These are phyloP conservation scores for Galeopsomyia nigrocyanea DNA, from an alignment of 2,888 invertebrate genomes.

Conservation along the genomic window DNA sequence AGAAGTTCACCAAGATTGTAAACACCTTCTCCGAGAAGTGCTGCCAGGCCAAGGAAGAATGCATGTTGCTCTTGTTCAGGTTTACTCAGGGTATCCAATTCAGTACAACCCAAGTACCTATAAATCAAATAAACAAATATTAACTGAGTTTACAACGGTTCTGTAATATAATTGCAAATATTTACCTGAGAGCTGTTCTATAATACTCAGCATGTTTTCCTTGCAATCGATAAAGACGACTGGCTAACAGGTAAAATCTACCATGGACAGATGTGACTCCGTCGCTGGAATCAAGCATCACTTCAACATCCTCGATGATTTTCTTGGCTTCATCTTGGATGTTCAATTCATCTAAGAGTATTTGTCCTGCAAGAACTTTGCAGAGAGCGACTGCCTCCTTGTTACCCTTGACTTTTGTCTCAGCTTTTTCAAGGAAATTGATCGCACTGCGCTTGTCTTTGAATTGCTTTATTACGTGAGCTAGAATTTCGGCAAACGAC, in stretches of 20 bases:
- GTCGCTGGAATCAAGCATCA: slow-evolving; percentile 88
- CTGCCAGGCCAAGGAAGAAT: slow-evolving; percentile 93
- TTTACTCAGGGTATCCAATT: slow-evolving; percentile 76
- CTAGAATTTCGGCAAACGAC: slow-evolving; percentile 90
- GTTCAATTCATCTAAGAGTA: slow-evolving; percentile 82
- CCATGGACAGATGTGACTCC: slow-evolving; percentile 95
- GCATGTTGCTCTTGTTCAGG: slow-evolving; percentile 84
- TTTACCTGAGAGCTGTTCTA: slow-evolving; percentile 88
- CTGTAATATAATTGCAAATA: not conserved
- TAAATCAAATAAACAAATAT: slow-evolving; percentile 25
- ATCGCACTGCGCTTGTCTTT: slow-evolving; percentile 86
- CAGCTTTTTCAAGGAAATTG: slow-evolving; percentile 89
- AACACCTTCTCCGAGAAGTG: slow-evolving; percentile 92
- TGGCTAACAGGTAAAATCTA: slow-evolving; percentile 92
- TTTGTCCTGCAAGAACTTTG: slow-evolving; percentile 87
- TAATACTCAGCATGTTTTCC: slow-evolving; percentile 97
- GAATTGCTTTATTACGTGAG: slow-evolving; percentile 82
- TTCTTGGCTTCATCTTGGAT: slow-evolving; percentile 85
- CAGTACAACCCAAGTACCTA: slow-evolving; percentile 81
- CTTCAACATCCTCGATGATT: slow-evolving; percentile 89
- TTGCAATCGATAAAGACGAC: slow-evolving; percentile 87
- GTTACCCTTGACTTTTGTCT: slow-evolving; percentile 86
- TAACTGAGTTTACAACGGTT: too few relatives aligned
- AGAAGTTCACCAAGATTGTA: slow-evolving; percentile 98
- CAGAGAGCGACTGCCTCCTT: slow-evolving; percentile 91